A percentile compares a stretch with the other conserved stretches of the same genome.
phyloP scores from a whole-genome alignment of 2,797 vertebrate genomes.

The Mormyrus proboscirostris region DNA sequence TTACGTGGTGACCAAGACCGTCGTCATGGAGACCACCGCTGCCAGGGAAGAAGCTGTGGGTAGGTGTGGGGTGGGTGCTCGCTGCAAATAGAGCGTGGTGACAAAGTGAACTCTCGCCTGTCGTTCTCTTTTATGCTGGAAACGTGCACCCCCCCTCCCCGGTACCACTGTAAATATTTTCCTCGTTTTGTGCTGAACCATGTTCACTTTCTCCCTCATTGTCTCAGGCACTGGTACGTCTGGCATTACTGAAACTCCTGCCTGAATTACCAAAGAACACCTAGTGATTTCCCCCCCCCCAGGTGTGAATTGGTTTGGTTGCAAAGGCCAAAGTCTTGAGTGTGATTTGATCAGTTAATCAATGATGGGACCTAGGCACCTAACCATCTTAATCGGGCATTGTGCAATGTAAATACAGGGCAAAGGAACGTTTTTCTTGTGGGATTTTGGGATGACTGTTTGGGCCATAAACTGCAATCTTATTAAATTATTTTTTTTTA shows the following conservation, averaged over 20 bases:
- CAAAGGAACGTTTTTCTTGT: background rate
- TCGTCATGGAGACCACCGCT: constrained; percentile 12
- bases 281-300: background rate
- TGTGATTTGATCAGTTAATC: constrained; percentile 21
- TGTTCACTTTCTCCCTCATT: background rate
- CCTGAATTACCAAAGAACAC: background rate
- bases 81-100: background rate
- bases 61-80: background rate
- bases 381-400: constrained; percentile 36
- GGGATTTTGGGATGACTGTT: background rate
- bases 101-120: background rate
- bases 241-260: background rate
- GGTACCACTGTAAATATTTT: background rate
- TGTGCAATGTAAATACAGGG: constrained; percentile 48
- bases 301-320: background rate
- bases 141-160: background rate
- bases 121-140: background rate
- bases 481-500: constrained; percentile 8
- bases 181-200: background rate
- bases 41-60: background rate
- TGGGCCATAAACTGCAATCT: background rate
- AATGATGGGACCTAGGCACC: constrained; percentile 9
- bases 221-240: background rate
- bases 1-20: background rate
- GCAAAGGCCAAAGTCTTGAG: background rate